phyloP scores from a whole-genome alignment of 1,140 invertebrate genomes.

The Cyphomyrmex costatus region DNA sequence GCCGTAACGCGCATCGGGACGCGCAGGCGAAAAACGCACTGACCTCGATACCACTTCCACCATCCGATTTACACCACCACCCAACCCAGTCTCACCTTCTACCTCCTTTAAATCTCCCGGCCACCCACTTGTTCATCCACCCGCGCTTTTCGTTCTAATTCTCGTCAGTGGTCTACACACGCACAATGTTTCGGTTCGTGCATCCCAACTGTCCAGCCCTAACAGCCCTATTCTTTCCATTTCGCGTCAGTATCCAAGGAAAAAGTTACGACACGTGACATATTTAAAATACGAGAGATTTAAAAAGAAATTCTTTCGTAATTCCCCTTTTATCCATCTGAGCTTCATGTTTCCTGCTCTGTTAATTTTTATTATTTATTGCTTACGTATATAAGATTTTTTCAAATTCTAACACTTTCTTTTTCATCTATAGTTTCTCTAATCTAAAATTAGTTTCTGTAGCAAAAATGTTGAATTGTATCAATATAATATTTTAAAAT shows the following conservation, averaged over 20 bases:
- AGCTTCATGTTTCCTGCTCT: background rate
- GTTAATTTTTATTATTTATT: background rate
- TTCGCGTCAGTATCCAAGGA: background rate
- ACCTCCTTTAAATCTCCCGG: slow-evolving; percentile 17
- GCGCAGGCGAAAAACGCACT: slow-evolving; percentile 86
- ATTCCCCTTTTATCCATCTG: background rate
- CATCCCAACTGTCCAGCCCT: slow-evolving; percentile 55
- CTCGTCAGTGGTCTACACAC: slow-evolving; percentile 71
- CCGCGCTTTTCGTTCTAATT: slow-evolving; percentile 74
- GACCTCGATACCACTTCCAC: slow-evolving; percentile 84
- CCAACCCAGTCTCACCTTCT: slow-evolving; percentile 41
- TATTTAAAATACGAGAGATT: background rate
- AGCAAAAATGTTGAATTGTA: background rate
- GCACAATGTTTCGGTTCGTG: slow-evolving; percentile 57
- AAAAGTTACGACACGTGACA: slow-evolving; percentile 1
- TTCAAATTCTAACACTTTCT: background rate
- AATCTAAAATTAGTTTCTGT: background rate
- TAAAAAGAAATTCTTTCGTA: background rate
- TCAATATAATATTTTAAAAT: background rate
- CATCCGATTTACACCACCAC: slow-evolving; percentile 68
- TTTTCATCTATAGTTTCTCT: background rate
- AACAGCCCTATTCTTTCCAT: slow-evolving; percentile 43
- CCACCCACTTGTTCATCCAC: slow-evolving; percentile 52
- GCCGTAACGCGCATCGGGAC: slow-evolving; percentile 81
- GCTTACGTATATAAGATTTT: background rate